Conservation (phyloP, 2,797 vertebrate species). For the Glossophaga mutica region DNA sequence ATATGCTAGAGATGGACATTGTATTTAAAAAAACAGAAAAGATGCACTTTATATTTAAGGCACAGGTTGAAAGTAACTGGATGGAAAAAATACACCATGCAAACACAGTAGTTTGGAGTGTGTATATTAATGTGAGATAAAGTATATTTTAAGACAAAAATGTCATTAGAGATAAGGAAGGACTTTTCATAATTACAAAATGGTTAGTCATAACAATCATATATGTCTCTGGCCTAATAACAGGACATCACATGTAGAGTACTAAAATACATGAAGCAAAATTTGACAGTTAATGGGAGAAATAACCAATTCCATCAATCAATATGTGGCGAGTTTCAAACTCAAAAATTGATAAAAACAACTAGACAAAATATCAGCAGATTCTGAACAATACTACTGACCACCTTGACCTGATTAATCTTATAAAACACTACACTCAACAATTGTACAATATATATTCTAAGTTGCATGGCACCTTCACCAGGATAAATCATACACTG, state of each 20-base stretch:
- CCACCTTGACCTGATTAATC: not conserved
- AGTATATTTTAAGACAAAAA: not conserved
- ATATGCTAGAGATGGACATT: not conserved
- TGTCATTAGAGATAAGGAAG: not conserved
- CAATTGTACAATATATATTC: not conserved
- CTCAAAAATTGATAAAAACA: not conserved
- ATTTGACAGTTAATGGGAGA: not conserved
- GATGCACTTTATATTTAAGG: not conserved
- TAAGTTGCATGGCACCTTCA: not conserved
- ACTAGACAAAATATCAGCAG: not conserved
- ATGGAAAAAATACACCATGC: not conserved
- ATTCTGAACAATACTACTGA: not conserved
- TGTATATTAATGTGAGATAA: not conserved
- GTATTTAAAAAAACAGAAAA: not conserved
- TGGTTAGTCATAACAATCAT: not conserved
- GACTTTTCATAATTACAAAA: not conserved
- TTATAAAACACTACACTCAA: not conserved
- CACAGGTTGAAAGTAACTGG: not conserved
- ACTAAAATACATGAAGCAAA: not conserved
- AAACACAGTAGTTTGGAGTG: not conserved
- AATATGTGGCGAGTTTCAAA: not conserved
- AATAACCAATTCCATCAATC: not conserved
- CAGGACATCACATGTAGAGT: not conserved
- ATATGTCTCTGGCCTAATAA: not conserved
- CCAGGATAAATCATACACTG: not conserved